Evolutionary conservation across 2,797 vertebrate genomes (phyloP).

Genomic region (Mycteria americana): DNA sequence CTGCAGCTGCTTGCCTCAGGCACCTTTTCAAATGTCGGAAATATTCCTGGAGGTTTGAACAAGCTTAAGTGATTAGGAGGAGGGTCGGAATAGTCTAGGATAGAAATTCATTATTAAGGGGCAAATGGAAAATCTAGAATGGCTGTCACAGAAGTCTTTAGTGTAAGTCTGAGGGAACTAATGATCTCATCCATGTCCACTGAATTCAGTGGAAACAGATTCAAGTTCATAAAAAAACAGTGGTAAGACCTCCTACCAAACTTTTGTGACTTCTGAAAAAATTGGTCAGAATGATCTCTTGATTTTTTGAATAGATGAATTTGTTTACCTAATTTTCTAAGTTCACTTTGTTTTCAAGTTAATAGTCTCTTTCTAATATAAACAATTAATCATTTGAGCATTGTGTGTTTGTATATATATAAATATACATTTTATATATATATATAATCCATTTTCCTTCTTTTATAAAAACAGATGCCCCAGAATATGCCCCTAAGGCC

Average conservation of each 20-base stretch:
- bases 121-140: neutral
- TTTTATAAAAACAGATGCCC: neutral
- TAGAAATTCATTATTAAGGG: neutral
- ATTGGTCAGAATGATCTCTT: neutral
- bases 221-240: neutral
- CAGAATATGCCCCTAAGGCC: neutral
- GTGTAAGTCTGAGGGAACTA: neutral
- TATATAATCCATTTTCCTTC: neutral
- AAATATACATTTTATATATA: neutral
- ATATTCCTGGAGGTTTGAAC: neutral
- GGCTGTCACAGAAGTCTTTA: neutral
- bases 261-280: neutral
- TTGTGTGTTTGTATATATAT: neutral
- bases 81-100: neutral
- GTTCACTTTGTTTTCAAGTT: neutral
- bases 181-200: neutral
- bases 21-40: accelerated
- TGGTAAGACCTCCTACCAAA: neutral
- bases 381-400: neutral
- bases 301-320: neutral
- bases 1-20: neutral
- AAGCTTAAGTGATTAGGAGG: neutral
- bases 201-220: neutral
- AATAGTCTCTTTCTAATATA: neutral
- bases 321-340: neutral